These are phyloP conservation scores for Achlya flavicornis DNA, from an alignment of 2,888 invertebrate genomes.

Conservation along the genomic window DNA sequence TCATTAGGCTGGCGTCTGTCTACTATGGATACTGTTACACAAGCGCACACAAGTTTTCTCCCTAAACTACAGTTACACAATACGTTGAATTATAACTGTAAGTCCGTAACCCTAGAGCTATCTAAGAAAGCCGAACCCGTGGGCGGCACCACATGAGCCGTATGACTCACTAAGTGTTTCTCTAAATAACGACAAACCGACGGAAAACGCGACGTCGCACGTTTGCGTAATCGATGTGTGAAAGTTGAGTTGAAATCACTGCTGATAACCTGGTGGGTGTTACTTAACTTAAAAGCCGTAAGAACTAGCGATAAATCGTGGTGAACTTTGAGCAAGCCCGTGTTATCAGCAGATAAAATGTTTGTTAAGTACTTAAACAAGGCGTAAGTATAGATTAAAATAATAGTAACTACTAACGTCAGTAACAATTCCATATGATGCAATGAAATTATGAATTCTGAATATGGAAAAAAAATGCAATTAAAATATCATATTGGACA, in stretches of 20 bases:
- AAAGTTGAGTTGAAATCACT: slow-evolving; percentile 61
- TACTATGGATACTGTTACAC: slow-evolving; percentile 30
- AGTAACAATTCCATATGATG: no score
- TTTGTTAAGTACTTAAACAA: not conserved
- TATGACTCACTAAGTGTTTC: slow-evolving; percentile 50
- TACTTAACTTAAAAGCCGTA: slow-evolving; percentile 62
- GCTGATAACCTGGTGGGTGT: slow-evolving; percentile 41
- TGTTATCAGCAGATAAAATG: slow-evolving; percentile 23
- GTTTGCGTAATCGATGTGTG: slow-evolving; percentile 66
- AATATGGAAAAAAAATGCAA: not conserved
- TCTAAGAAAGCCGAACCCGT: slow-evolving; percentile 39
- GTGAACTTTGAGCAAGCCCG: slow-evolving; percentile 29
- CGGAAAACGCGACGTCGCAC: slow-evolving; percentile 43
- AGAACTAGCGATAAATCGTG: slow-evolving; percentile 33
- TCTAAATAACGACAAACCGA: slow-evolving; percentile 50
- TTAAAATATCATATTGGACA: slow-evolving; percentile 12
- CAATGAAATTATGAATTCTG: no score
- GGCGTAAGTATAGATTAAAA: not conserved
- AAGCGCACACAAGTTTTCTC: slow-evolving; percentile 26
- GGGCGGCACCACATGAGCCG: slow-evolving; percentile 33
- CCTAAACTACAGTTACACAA: slow-evolving; percentile 22
- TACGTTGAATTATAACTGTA: slow-evolving; percentile 7
- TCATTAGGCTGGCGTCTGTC: slow-evolving; percentile 41
- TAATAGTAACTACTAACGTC: no score
- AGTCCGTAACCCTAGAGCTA: slow-evolving; percentile 6